phyloP scores from a whole-genome alignment of 1,140 invertebrate genomes.

The Akabosia matsudoensis region DNA sequence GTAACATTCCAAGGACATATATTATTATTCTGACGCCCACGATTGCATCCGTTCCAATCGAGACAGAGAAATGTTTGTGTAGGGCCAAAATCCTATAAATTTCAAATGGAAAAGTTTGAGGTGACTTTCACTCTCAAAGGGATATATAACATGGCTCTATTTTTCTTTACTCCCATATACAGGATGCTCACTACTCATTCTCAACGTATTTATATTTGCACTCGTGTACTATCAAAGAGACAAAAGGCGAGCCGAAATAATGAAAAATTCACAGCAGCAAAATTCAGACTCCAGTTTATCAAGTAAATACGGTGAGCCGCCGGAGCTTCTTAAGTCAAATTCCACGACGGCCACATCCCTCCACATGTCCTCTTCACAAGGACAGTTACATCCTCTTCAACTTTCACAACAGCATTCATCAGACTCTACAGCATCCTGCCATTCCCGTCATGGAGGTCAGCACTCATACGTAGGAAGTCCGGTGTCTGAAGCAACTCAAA shows the following conservation, averaged over 20 bases:
- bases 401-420: constrained; percentile 21
- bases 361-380: constrained; percentile 28
- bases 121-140: neutral
- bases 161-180: constrained; percentile 1
- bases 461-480: constrained; percentile 13
- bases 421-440: constrained; percentile 19
- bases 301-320: constrained; percentile 41
- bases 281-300: constrained; percentile 9
- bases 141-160: neutral
- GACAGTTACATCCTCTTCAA: constrained; percentile 17
- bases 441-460: constrained; percentile 25
- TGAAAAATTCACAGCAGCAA: constrained; percentile 29
- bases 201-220: constrained; percentile 82
- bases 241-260: constrained; percentile 75
- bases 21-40: too few relatives aligned
- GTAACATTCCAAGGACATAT: too few relatives aligned
- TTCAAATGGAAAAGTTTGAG: neutral
- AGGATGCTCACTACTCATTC: constrained; percentile 73
- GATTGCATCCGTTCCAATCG: too few relatives aligned
- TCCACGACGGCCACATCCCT: constrained; percentile 42
- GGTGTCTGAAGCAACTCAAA: neutral
- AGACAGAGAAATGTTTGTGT: too few relatives aligned
- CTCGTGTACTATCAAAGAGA: constrained; percentile 82
- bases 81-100: too few relatives aligned
- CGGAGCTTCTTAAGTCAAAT: constrained; percentile 45